Base-by-base conservation (phyloP, 2,113 vertebrate genomes). In the Vulpes lagopus region DNA sequence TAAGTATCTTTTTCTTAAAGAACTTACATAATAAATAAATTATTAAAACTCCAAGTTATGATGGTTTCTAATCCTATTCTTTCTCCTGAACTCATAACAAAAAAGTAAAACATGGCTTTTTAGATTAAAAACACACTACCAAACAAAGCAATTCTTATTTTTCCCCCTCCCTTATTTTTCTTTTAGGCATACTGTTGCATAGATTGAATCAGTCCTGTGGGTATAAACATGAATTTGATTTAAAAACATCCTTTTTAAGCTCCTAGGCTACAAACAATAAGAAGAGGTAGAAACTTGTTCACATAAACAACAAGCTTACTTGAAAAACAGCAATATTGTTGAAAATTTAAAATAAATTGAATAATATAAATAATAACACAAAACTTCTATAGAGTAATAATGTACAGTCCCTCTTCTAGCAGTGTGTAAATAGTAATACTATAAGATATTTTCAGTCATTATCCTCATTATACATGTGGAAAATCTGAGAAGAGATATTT, bases 71-170 rank as follows among this genome's bases (percentile, higher is more conserved):
- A 49, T 32, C 32, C 8, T 71, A 19, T 81, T 60, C 22, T 69
- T 85, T 92, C 16, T 87, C 22, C 20, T 71, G 23, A 95, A 82
- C 30, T 82, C 27, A 57, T 64, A 32, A 64, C 32, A 95, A 49
- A 80, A 65, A 60, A n/a, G 67, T 38, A 80, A 91, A 88, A 88
- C 23, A 65, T 49, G n/a, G 16, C 11, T 67, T 91, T 17, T 93
- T 95, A 78, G 5, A 83, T 90, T 89, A 74, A 93, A 89, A 93
- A 5, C 14, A 91, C 89, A 65, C 38, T 91, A 79, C 57, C 11
- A 84, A 30, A 74, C 8, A 82, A 84, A 95, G 19, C 5, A 79
- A 69, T 65, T 74, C 11, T 91, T 60, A 30, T 79, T 35, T 64
- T 23, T 15, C 0, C 19, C 23, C 12, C 7, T 55, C 5, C 6